A percentile compares a stretch with the other conserved stretches of the same genome.
phyloP scores from a whole-genome alignment of 2,113 vertebrate species.

The Phalacrocorax brasilianus region DNA sequence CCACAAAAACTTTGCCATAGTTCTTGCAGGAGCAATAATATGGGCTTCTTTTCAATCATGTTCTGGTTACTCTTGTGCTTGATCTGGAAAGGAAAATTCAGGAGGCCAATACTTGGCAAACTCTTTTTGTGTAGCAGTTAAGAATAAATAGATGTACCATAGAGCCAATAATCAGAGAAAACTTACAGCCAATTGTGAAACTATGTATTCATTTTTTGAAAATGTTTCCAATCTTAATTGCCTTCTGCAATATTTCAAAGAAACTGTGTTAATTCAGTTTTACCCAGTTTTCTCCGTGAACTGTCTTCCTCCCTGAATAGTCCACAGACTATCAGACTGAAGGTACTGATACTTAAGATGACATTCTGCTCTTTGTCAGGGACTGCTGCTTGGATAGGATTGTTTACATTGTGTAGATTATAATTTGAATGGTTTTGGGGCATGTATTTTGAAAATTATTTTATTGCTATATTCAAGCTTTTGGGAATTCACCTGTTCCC shows the following conservation, averaged over 20 bases:
- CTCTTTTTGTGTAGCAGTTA: not conserved
- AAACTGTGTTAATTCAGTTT: not conserved
- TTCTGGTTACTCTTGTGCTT: not conserved
- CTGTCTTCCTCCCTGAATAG: not conserved
- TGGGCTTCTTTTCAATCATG: not conserved
- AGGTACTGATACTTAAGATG: not conserved
- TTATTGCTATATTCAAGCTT: not conserved
- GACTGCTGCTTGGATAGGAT: not conserved
- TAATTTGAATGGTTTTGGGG: not conserved
- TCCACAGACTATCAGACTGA: not conserved
- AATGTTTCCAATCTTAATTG: not conserved
- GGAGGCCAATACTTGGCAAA: not conserved
- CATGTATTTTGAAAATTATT: not conserved
- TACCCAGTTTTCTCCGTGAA: not conserved
- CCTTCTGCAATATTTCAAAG: not conserved
- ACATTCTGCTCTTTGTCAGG: not conserved
- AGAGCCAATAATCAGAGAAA: not conserved
- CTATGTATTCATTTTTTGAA: not conserved
- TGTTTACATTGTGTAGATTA: not conserved
- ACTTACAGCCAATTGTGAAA: not conserved
- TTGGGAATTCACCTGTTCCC: not conserved
- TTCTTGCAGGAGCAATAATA: not conserved
- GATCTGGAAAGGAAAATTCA: conserved; percentile 3
- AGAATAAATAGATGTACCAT: not conserved
- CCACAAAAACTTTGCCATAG: not conserved